Conservation (phyloP, 1,140 invertebrate species). For the Pseudobourletiella spinata region DNA sequence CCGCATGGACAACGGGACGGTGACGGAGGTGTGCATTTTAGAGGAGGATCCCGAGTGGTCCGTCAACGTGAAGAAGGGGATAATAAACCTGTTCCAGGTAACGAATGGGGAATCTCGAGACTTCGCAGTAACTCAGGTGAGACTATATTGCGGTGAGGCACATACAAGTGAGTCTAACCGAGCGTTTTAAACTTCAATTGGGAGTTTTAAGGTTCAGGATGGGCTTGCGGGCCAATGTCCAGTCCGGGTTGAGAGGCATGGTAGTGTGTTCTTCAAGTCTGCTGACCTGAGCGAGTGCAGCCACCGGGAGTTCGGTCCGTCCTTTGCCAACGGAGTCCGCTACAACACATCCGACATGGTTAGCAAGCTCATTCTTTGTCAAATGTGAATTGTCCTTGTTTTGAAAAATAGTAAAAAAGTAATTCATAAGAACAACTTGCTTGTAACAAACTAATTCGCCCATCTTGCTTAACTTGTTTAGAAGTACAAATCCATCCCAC, state of each 20-base stretch:
- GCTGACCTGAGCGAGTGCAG: background rate
- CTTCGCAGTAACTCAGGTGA: background rate
- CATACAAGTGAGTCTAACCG: too few relatives aligned
- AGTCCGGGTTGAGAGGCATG: background rate
- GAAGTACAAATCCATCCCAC: slow-evolving; percentile 18
- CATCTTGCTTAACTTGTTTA: background rate
- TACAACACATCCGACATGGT: background rate
- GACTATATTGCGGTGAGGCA: too few relatives aligned
- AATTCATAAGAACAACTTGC: too few relatives aligned
- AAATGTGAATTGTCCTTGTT: background rate
- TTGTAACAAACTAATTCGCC: background rate
- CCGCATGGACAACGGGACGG: background rate
- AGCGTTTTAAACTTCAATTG: too few relatives aligned
- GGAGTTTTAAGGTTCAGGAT: too few relatives aligned
- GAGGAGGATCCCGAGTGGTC: background rate
- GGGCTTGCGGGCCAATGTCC: background rate
- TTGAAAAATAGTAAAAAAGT: too few relatives aligned
- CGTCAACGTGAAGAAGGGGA: background rate
- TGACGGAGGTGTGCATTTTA: background rate
- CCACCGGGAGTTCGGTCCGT: background rate
- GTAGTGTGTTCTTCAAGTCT: background rate
- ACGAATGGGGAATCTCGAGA: background rate
- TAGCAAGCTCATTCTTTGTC: background rate
- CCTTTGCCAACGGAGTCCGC: background rate
- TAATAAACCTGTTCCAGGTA: background rate